Percentiles rank a stretch among this genome's conserved stretches.
phyloP scores from a whole-genome alignment of 1,140 invertebrate genomes.

The Drosophila dunni region DNA sequence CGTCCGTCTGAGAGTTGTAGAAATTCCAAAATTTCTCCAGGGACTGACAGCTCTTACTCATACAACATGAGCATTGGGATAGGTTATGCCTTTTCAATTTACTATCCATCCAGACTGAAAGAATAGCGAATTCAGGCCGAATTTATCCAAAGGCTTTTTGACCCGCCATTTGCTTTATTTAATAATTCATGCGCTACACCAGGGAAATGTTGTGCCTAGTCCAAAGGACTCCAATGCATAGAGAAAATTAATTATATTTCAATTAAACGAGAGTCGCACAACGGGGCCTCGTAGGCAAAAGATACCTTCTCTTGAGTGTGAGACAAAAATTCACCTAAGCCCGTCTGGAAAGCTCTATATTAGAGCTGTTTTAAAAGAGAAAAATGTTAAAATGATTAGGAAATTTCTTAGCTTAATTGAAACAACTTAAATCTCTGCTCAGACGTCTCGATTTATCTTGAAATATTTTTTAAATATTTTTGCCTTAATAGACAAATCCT shows the following conservation, averaged over 20 bases:
- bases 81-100: constrained; percentile 61
- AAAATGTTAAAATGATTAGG: too few species aligned
- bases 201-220: constrained; percentile 22
- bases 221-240: constrained; percentile 37
- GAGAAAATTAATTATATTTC: constrained; percentile 79
- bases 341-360: constrained; percentile 1
- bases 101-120: constrained; percentile 16
- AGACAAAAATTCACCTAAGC: background rate
- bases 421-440: too few species aligned
- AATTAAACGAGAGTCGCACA: constrained; percentile 57
- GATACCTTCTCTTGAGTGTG: too few species aligned
- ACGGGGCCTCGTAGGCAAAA: constrained; percentile 19
- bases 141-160: constrained; percentile 10
- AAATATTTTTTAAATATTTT: too few species aligned
- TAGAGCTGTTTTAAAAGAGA: background rate
- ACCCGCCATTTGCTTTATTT: constrained; percentile 32
- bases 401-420: background rate
- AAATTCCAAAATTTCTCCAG: constrained; percentile 74
- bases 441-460: too few species aligned
- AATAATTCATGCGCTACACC: constrained; percentile 39
- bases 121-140: background rate
- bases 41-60: constrained; percentile 48
- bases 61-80: constrained; percentile 39
- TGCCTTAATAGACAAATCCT: background rate
- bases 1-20: constrained; percentile 45